Base-by-base conservation (phyloP, 1,140 invertebrate genomes). In the Drosophila nasuta region DNA sequence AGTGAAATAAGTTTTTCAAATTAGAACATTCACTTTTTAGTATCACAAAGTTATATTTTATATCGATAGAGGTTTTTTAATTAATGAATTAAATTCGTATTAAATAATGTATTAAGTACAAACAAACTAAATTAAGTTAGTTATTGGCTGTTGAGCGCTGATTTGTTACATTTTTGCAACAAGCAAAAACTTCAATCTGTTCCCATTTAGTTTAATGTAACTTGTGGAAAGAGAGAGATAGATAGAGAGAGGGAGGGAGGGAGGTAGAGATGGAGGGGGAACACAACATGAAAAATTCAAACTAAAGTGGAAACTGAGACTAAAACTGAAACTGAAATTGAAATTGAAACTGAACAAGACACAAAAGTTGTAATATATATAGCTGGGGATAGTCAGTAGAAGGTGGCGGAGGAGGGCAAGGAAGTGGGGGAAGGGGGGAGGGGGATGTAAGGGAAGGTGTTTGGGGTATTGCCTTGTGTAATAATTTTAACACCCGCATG, bases 401-500 rank as follows among this genome's bases (percentile, higher is more conserved):
- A 10, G 43, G 35, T 54, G 45, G 7, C 30, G 3, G 43, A 33
- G 10, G 8, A 11, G 25, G 10, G 30, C 10, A 15, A 6, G 49
- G 15, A 38, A 38, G 8, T 25, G 8, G 35, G 11, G 13, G 7
- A 0, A 10, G 17, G n/a, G n/a, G 3, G 17, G 5, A n/a, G 38
- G 35, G 17, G 1, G 49, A 5, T 11, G 10, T 7, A n/a, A 30
- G 17, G 1, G 48, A 1, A 11, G 11, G 1, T 25, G 52, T 28
- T 13, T 13, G 7, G 33, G 48, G n/a, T 57, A 62, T 54, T 66
- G 63, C 25, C 77, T 82, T 82, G 72, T 75, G 80, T 68, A 88
- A 88, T 88, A 75, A 74, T 80, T 75, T 87, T 88, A 80, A 70
- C 82, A 87, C 82, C 82, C 83, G 83, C 82, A 87, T 87, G 82